A percentile compares a stretch with the other conserved stretches of the same genome.
These are phyloP conservation scores for Phyllotis vaccarum DNA, from an alignment of 2,797 vertebrate species.

Conservation along the genomic window DNA sequence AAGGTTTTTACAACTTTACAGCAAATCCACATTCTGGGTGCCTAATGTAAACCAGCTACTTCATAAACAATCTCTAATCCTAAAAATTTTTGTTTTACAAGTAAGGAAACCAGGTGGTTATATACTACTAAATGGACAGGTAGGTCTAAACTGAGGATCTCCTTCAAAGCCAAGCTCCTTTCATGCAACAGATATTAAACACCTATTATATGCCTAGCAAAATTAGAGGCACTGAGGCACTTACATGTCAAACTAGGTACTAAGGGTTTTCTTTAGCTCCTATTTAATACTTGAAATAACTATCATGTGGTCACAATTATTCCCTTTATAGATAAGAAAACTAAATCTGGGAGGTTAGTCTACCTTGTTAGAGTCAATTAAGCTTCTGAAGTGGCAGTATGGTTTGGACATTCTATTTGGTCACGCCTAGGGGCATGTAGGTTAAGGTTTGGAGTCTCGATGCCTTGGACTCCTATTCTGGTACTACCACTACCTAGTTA, in stretches of 20 bases:
- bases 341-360: neutral
- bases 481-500: neutral
- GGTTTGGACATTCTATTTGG: neutral
- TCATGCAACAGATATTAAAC: neutral
- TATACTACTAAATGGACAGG: neutral
- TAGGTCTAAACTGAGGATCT: neutral
- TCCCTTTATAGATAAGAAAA: neutral
- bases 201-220: neutral
- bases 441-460: neutral
- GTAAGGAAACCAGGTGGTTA: conserved; percentile 17
- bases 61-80: conserved; percentile 55
- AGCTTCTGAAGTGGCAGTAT: neutral
- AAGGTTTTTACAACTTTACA: conserved; percentile 48
- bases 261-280: conserved; percentile 43
- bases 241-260: neutral
- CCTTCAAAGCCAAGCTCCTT: neutral
- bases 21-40: neutral
- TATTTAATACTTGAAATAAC: conserved; percentile 33
- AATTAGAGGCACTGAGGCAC: neutral
- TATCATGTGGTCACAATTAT: conserved; percentile 14
- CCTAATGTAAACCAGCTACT: conserved; percentile 34
- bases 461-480: neutral
- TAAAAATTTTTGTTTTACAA: conserved; percentile 60
- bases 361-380: conserved; percentile 12
- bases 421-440: neutral